Percentiles rank a stretch among this genome's conserved stretches.
Evolutionary conservation across 2,888 invertebrate genomes (phyloP).

Genomic region (Crossocerus cetratus): DNA sequence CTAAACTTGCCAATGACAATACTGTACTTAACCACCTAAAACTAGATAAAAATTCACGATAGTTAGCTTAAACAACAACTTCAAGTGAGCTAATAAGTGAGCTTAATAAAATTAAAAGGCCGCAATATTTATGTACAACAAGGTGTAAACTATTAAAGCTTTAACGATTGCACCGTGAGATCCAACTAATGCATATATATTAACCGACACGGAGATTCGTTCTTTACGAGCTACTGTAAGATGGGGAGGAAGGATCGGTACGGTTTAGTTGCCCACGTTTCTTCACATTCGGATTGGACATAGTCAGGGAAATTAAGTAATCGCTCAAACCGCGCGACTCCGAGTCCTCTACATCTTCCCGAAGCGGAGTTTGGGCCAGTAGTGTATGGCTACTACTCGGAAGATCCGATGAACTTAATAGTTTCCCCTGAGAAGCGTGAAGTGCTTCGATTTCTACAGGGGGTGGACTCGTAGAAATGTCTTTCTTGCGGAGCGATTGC

Average conservation of each 20-base stretch:
- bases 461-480: too few relatives aligned
- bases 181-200: conserved; percentile 42
- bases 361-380: conserved; percentile 19
- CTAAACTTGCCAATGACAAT: conserved; percentile 7
- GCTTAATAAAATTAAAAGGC: neutral
- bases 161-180: conserved; percentile 16
- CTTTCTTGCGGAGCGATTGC: too few relatives aligned
- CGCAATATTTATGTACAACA: conserved; percentile 41
- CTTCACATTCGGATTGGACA: conserved; percentile 39
- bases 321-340: conserved; percentile 64
- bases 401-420: conserved; percentile 10
- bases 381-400: conserved; percentile 29
- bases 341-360: too few relatives aligned
- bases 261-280: conserved; percentile 34
- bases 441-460: neutral
- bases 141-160: conserved; percentile 38
- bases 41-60: too few relatives aligned
- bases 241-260: conserved; percentile 19
- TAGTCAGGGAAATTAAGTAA: conserved; percentile 64
- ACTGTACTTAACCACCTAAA: too few relatives aligned
- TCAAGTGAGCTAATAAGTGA: too few relatives aligned
- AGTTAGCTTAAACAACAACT: too few relatives aligned
- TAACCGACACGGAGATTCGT: conserved; percentile 59
- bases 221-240: conserved; percentile 40
- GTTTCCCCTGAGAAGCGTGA: conserved; percentile 4